Evolutionary conservation across 2,888 invertebrate species (phyloP).

Genomic region (Nymphalis urticae): DNA sequence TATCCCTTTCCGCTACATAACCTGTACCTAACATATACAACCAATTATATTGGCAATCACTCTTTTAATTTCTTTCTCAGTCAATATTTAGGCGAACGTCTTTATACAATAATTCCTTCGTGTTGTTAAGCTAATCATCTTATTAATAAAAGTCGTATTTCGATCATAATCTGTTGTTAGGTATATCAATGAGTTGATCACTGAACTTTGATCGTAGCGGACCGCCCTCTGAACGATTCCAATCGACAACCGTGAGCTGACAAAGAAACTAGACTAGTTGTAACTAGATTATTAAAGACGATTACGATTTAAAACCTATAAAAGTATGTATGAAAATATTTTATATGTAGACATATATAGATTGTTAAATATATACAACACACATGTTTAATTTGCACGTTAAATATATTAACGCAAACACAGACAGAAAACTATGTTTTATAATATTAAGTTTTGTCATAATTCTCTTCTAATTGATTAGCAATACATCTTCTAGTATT

Average conservation of each 20-base stretch:
- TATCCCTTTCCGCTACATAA: too few species aligned
- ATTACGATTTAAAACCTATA: neutral
- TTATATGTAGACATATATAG: neutral
- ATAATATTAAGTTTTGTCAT: too few species aligned
- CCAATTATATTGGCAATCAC: slow-evolving; percentile 9
- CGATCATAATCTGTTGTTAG: neutral
- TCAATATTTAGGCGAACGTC: neutral
- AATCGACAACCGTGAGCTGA: neutral
- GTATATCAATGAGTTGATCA: neutral
- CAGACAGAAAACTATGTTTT: too few species aligned
- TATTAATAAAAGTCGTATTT: neutral
- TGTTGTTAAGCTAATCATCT: neutral
- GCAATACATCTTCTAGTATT: too few species aligned
- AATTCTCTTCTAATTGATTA: too few species aligned
- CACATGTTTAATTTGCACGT: too few species aligned
- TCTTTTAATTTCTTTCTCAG: slow-evolving; percentile 4
- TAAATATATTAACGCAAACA: too few species aligned
- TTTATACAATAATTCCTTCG: neutral
- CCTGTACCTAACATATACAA: neutral
- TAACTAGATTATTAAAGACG: neutral
- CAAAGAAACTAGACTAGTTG: too few species aligned
- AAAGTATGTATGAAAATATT: neutral
- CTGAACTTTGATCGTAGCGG: too few species aligned
- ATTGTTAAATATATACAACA: too few species aligned
- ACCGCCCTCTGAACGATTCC: too few species aligned